Percentiles rank a stretch among this genome's conserved stretches.
Conservation (phyloP, 2,113 vertebrate genomes). For the Rostratula benghalensis region DNA sequence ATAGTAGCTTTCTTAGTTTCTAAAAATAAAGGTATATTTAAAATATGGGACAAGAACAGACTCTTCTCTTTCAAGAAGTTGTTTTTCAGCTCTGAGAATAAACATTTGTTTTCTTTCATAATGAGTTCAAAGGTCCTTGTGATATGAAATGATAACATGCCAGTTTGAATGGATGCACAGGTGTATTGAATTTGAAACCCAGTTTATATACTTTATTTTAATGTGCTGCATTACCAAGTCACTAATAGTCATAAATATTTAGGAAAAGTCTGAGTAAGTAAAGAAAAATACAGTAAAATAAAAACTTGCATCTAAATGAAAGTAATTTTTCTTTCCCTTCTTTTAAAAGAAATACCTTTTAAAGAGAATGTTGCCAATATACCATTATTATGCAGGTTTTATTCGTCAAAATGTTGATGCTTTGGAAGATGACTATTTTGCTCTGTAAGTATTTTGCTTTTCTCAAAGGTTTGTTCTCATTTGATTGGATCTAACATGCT, state of each 20-base stretch:
- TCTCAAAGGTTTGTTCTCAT: not conserved
- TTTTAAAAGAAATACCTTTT: constrained; percentile 80
- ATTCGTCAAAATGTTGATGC: constrained; percentile 62
- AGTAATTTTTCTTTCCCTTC: constrained; percentile 47
- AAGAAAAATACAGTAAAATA: not conserved
- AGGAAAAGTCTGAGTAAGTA: not conserved
- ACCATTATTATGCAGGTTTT: constrained; percentile 72
- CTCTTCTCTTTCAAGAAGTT: not conserved
- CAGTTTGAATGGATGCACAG: not conserved
- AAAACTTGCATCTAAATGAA: not conserved
- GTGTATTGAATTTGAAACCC: not conserved
- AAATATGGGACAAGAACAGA: not conserved
- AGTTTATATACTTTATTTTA: not conserved
- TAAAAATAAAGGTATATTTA: not conserved
- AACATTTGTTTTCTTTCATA: not conserved
- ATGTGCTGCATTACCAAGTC: not conserved
- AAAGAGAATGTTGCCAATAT: constrained; percentile 76
- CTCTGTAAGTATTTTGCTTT: constrained; percentile 71
- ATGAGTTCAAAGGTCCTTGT: not conserved
- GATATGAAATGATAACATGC: not conserved
- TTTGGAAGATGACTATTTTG: constrained; percentile 67
- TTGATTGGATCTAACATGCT: not conserved
- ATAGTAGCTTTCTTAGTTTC: not conserved
- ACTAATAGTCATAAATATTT: not conserved
- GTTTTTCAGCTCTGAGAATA: not conserved